These are phyloP conservation scores for Myotis davidii DNA, from an alignment of 2,113 vertebrate species.

Conservation along the genomic window DNA sequence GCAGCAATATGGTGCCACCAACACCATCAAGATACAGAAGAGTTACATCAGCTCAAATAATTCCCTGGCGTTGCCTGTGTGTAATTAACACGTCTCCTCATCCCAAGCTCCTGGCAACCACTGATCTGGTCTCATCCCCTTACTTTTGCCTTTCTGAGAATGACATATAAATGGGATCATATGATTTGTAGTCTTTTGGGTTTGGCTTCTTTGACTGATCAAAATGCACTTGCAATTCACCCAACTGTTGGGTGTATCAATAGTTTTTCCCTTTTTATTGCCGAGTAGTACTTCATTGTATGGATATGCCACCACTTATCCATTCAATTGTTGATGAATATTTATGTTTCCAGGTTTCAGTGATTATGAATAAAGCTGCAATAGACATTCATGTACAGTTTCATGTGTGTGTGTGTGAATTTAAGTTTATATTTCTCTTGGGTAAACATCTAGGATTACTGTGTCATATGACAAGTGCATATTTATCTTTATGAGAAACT, in stretches of 20 bases:
- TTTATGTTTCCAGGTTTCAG: neutral
- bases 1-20: neutral
- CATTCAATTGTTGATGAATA: neutral
- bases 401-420: neutral
- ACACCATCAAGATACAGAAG: too few relatives aligned
- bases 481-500: neutral
- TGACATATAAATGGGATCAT: neutral
- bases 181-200: neutral
- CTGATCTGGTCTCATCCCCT: neutral
- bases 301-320: neutral
- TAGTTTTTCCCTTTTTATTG: neutral
- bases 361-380: neutral
- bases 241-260: neutral
- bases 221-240: neutral
- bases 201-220: neutral
- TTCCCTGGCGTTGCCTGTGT: neutral
- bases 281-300: neutral
- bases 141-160: conserved; percentile 23
- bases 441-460: conserved; percentile 16
- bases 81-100: neutral
- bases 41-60: neutral
- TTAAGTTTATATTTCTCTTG: neutral
- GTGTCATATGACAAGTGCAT: neutral
- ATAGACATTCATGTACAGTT: neutral
- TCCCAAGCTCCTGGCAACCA: neutral